A percentile compares a stretch with the other conserved stretches of the same genome.
These are phyloP conservation scores for Prinia subflava DNA, from an alignment of 2,113 vertebrate genomes.

Conservation along the genomic window DNA sequence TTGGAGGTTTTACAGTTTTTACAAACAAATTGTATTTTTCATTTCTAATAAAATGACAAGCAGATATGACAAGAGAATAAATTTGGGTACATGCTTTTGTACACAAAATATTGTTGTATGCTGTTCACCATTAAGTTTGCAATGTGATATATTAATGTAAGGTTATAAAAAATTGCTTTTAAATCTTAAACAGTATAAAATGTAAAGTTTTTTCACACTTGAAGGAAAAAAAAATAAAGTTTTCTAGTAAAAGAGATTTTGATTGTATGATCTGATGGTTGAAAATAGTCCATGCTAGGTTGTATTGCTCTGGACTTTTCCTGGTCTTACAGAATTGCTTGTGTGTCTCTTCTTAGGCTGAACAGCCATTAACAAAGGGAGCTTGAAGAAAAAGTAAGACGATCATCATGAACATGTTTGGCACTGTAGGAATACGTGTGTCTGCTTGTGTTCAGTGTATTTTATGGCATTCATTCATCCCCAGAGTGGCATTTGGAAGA, in stretches of 20 bases:
- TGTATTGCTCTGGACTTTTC: accelerated
- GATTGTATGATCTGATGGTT: not conserved
- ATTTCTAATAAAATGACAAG: conserved; percentile 18
- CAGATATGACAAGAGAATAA: not conserved
- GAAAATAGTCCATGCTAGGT: not conserved
- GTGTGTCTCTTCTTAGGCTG: not conserved
- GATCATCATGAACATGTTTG: not conserved
- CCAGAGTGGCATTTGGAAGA: not conserved
- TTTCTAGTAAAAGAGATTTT: conserved; percentile 33
- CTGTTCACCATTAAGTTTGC: not conserved
- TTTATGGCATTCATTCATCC: not conserved
- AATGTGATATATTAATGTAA: not conserved
- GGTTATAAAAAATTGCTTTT: not conserved
- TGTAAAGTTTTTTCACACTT: conserved; percentile 37
- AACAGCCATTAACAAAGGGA: not conserved
- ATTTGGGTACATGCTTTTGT: not conserved
- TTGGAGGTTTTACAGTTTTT: conserved; percentile 2
- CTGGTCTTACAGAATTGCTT: not conserved
- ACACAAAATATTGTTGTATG: not conserved
- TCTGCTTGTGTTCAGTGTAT: not conserved
- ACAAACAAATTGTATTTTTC: conserved; percentile 1
- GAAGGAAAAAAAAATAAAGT: conserved; percentile 49
- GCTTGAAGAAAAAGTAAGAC: not conserved
- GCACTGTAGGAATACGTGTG: accelerated
- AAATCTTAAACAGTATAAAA: not conserved